Base-by-base conservation (phyloP, 2,888 invertebrate genomes). In the Orchesella flavescens region DNA sequence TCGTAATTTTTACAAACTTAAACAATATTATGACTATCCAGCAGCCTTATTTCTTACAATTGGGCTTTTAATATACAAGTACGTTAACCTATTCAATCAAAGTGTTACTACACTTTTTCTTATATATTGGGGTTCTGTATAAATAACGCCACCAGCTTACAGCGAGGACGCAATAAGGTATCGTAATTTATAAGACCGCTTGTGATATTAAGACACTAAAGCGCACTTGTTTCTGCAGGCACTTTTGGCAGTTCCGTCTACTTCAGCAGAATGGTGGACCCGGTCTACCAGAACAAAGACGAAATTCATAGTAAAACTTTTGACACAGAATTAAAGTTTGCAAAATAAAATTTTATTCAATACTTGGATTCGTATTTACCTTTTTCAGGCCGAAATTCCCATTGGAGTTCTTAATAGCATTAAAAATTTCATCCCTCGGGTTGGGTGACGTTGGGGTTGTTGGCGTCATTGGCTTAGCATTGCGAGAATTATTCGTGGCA, bases 341-440 rank as follows among this genome's bases (percentile, higher is more conserved):
- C n/a, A n/a, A n/a, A n/a, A n/a, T n/a, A 71, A 66, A 44, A 17
- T 53, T 55, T 55, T 5, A 55, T 12, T 9, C 5, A 17, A 12
- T 59, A 59, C 23, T 59, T 15, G 21, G 46, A 10, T 61, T 61
- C 7, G 34, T 17, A 69, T 4, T 81, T 86, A 88, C 88, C 87
- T 88, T 88, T 85, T 75, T 86, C 24, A 88, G 81, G 17, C 85
- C 86, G 72, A 88, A 88, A 49, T 88, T 87, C 61, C 91, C 91
- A 74, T 94, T 94, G 86, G 94, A 95, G 89, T 92, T 93, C 86
- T 94, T 91, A 89, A 95, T 95, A 19, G 94, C 94, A 71, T 93
- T 92, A 89, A 95, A 90, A 46, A 95, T 90, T 88, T 93, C 92
- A 87, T 94, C 93, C 65, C 94, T 91, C 0, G 93, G 92, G 90